Percentiles rank a stretch among this genome's conserved stretches.
These are phyloP conservation scores for Ochlodes sylvanus DNA, from an alignment of 2,888 invertebrate genomes.

Conservation along the genomic window DNA sequence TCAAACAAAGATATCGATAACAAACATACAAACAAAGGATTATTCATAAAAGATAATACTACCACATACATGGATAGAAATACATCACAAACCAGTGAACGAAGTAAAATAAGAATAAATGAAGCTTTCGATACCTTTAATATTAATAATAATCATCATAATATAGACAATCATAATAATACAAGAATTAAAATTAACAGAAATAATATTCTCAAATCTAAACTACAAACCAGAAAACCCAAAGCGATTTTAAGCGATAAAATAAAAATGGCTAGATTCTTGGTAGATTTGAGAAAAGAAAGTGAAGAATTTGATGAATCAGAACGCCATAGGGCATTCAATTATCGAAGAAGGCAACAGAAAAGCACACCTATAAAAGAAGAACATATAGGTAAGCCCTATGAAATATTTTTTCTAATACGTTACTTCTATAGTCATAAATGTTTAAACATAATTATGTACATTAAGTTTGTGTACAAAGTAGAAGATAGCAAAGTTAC, in stretches of 20 bases:
- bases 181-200: conserved; percentile 1
- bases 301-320: conserved; percentile 52
- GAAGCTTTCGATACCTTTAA: background rate
- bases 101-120: background rate
- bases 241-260: conserved; percentile 16
- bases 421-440: too few species aligned
- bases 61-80: background rate
- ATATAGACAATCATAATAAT: too few species aligned
- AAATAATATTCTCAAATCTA: conserved; percentile 1
- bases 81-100: background rate
- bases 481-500: too few species aligned
- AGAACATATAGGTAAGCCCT: background rate
- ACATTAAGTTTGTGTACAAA: too few species aligned
- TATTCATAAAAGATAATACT: background rate
- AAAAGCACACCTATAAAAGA: background rate
- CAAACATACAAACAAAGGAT: background rate
- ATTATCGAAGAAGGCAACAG: conserved; percentile 5
- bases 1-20: conserved; percentile 43
- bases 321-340: conserved; percentile 51
- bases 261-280: conserved; percentile 39
- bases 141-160: background rate
- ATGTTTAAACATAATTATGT: background rate
- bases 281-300: conserved; percentile 42
- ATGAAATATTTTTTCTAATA: too few species aligned
- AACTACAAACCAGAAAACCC: background rate